Evolutionary conservation across 2,797 vertebrate species (phyloP), one percentile per base, ranked within the genome.

Genomic region (Holocentrus rufus): DNA sequence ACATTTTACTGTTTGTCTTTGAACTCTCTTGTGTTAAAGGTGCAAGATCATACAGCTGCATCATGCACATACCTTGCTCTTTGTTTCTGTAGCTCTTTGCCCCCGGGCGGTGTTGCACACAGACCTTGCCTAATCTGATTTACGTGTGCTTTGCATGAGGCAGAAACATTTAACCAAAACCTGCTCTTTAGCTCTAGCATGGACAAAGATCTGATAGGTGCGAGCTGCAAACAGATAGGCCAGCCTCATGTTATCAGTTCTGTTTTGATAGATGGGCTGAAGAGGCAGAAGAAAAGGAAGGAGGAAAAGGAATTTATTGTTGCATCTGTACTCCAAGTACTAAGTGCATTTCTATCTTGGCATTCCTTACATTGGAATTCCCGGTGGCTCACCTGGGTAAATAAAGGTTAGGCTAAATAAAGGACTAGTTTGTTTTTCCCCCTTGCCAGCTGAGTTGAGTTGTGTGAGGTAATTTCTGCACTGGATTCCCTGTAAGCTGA

Each of bases 401-500:
- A 77, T 62, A 39, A 27, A 64, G 18, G 49, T 52, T 65, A 34
- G 49, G 70, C 66, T 46, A 39, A 46, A 72, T 77, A 76, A 31
- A 31, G 46, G 57, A 74, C 77, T 70, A 2, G 31, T 59, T 81
- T 82, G 42, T 81, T 85, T 54, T 80, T 57, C n/a, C 39, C 27
- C 8, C 39, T 27, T 23, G 14, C 39, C 59, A 30, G 34, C 60
- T 58, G 57, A 63, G 52, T 77, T 30, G 14, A 75, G 47, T 17
- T 15, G n/a, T 34, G 22, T 56, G 46, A 65, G 70, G 81, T 81
- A 84, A 85, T 91, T 85, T 79, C 60, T 3, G 63, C 77, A 58
- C 14, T 0, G 20, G 18, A 3, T 36, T 42, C 1, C n/a, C 39
- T 69, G 31, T 90, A 88, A 90, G 74, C 84, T 87, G 81, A 89